Conservation (phyloP, 2,797 vertebrate species). For the Hemibagrus guttatus region DNA sequence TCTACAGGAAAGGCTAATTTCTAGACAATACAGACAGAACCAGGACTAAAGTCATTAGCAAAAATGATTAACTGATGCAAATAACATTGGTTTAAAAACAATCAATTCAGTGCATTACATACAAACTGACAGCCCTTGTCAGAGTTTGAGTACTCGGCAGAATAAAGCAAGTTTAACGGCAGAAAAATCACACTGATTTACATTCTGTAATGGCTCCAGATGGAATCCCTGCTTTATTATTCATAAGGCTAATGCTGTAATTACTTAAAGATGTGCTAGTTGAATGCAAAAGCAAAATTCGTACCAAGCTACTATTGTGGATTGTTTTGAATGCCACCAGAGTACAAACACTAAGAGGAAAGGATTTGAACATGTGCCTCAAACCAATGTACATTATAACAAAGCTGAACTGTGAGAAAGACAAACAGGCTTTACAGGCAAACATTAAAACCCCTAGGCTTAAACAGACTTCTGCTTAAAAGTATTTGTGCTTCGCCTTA, state of each 20-base stretch:
- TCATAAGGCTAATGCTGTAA: slow-evolving; percentile 36
- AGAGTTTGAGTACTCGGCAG: neutral
- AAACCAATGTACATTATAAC: neutral
- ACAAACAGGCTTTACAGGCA: slow-evolving; percentile 52
- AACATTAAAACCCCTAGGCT: slow-evolving; percentile 65
- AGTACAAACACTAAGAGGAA: slow-evolving; percentile 13
- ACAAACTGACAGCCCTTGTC: neutral
- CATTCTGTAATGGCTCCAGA: slow-evolving; percentile 25
- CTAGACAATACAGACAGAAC: neutral
- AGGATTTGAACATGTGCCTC: slow-evolving; percentile 28
- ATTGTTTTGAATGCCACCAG: slow-evolving; percentile 1
- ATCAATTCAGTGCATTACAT: slow-evolving; percentile 1
- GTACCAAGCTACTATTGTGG: slow-evolving; percentile 9
- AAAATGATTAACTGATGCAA: slow-evolving; percentile 6
- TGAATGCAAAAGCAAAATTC: slow-evolving; percentile 36
- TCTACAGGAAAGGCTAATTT: neutral
- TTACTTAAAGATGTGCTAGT: slow-evolving; percentile 33
- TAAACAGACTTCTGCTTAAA: slow-evolving; percentile 44
- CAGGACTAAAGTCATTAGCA: neutral
- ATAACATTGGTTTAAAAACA: neutral
- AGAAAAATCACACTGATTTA: slow-evolving; percentile 11
- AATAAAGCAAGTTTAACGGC: slow-evolving; percentile 10
- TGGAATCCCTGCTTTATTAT: slow-evolving; percentile 29
- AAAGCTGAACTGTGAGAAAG: slow-evolving; percentile 9
- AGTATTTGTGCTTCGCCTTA: slow-evolving; percentile 7